Base-by-base conservation (phyloP, 2,797 vertebrate genomes). In the Zenarchopterus dispar region DNA sequence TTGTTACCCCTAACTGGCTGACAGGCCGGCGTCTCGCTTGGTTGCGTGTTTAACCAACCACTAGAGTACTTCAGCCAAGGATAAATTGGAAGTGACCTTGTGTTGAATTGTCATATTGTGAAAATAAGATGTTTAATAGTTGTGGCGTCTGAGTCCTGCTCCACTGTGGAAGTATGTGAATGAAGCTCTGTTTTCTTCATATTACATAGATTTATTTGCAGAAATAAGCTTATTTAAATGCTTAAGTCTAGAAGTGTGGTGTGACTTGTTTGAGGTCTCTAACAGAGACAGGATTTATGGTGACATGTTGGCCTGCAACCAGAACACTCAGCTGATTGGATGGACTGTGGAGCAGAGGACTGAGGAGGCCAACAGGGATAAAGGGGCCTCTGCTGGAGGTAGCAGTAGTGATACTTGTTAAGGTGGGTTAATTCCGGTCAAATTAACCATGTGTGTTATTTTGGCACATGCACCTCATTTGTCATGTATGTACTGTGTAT, bases 261-360 rank as follows among this genome's bases (percentile, higher is more conserved):
- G 51, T 53, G 60, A 21, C 55, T 52, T 50, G 39, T 51, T 23
- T 43, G 62, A 75, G 55, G 56, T 68, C 62, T 63, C 2, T 52
- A n/a, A 62, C 43, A 59, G 66, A 48, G 50, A 54, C 58, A 48
- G 45, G 67, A 74, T 58, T 55, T 31, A 72, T 69, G 57, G 23
- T 31, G 22, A 62, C 33, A 13, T 55, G 59, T 45, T 84, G 75
- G 86, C 72, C 46, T 16, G 45, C 56, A 60, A 67, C 70, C 77
- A 84, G 62, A 70, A 24, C 84, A 82, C 81, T 90, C 75, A 84
- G 69, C 78, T 81, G 82, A 85, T 88, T 88, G 70, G 71, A 77
- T 78, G 44, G 31, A n/a, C 8, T 16, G 33, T 61, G 49, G 51
- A 42, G 33, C 13, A 36, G 33, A 36, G 11, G 11, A 36, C 33